Base-by-base conservation (phyloP, 2,888 invertebrate genomes). In the Pedicia rivosa region DNA sequence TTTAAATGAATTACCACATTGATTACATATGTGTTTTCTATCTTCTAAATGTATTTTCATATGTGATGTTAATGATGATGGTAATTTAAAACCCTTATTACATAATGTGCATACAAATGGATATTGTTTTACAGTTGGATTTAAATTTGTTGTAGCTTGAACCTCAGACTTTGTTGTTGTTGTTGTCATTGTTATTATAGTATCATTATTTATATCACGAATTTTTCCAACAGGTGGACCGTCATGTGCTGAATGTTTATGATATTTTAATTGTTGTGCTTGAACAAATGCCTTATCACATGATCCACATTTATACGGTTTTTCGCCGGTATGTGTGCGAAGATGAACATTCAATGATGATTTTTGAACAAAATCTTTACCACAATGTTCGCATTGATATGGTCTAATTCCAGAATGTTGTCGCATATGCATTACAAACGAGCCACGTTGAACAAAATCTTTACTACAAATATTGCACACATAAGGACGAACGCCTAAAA, bases 371-470 rank as follows among this genome's bases (percentile, higher is more conserved):
- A 44, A 44, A 25, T 43, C 15, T 35, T 44, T 44, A 10, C 44
- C 44, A 28, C 44, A 44, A n/a, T 41, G 19, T 30, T 44, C 42
- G 25, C 44, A 44, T 17, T 44, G 44, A 41, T 40, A 44, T 10
- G 42, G 42, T 7, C 44, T 39, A 7, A 39, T 13, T 12, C 41
- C 41, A 20, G 39, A 30, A 20, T 44, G 44, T 13, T 37, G 41
- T n/a, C 41, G 35, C 41, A 42, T 42, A 38, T 44, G 44, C 42
- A 44, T 41, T 4, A 35, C 30, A 16, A 27, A 42, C 20, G 44
- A 36, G 8, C 42, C 38, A n/a, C 42, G 41, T 30, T 42, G 44
- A 17, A 35, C 31, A 26, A 44, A 44, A 35, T 38, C 40, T 41
- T 42, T 44, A 6, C 39, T 35, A 28, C 44, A 44, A 32, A 44